These are phyloP conservation scores for Porites lobata DNA, from an alignment of 92 coral and sea anemone genomes.

Conservation along the genomic window DNA sequence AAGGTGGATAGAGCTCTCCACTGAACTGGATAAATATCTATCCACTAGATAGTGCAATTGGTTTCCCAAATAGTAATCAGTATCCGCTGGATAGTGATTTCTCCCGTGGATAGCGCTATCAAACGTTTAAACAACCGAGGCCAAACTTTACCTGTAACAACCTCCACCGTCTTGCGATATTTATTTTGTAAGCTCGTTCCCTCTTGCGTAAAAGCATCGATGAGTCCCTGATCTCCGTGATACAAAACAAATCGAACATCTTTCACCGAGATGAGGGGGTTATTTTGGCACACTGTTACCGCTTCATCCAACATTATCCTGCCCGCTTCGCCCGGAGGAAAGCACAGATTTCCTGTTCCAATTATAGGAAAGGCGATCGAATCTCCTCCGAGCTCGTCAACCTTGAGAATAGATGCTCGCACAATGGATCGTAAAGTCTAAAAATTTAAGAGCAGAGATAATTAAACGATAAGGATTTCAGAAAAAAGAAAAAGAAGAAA, in stretches of 20 bases:
- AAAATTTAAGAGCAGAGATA: background rate
- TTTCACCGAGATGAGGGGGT: slow-evolving; percentile 37
- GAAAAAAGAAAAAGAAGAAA: background rate
- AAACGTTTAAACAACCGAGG: too few relatives aligned
- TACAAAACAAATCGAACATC: slow-evolving; percentile 88
- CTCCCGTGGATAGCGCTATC: too few relatives aligned
- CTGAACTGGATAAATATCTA: too few relatives aligned
- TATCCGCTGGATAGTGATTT: too few relatives aligned
- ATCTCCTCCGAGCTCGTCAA: slow-evolving; percentile 41
- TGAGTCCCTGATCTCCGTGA: slow-evolving; percentile 63
- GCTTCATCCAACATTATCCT: slow-evolving; percentile 74
- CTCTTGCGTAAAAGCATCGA: slow-evolving; percentile 72
- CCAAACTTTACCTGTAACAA: background rate
- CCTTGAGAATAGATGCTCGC: slow-evolving; percentile 63
- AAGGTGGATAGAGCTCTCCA: too few relatives aligned
- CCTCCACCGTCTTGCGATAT: slow-evolving; percentile 4
- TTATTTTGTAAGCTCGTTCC: background rate
- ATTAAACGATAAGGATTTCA: background rate
- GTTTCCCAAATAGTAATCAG: too few relatives aligned
- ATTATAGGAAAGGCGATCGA: slow-evolving; percentile 87
- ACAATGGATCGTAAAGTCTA: slow-evolving; percentile 46
- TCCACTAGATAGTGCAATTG: too few relatives aligned
- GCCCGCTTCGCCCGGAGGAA: slow-evolving; percentile 72
- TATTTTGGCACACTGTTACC: slow-evolving; percentile 40
- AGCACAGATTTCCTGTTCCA: slow-evolving; percentile 80